These are phyloP conservation scores for Hystrix brachyura DNA, from an alignment of 2,113 vertebrate genomes.

Conservation along the genomic window DNA sequence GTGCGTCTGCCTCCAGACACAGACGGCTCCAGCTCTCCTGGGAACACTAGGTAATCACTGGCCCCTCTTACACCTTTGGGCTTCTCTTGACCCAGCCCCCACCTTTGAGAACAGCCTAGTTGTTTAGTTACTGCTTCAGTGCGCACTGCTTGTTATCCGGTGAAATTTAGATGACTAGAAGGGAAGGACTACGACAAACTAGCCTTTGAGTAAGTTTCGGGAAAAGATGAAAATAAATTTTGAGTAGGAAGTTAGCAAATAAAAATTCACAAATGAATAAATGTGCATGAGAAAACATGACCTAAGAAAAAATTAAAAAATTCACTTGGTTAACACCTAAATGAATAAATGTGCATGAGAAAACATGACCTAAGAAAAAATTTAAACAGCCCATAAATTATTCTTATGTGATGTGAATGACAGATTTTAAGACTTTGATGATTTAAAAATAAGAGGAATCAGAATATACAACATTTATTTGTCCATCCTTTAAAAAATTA, in stretches of 20 bases:
- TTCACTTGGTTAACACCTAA: neutral
- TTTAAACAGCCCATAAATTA: neutral
- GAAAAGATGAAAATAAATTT: neutral
- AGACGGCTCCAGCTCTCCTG: neutral
- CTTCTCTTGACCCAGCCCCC: neutral
- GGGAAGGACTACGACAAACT: neutral
- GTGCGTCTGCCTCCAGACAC: neutral
- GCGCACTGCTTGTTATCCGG: neutral
- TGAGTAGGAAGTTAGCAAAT: neutral
- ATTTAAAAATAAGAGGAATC: neutral
- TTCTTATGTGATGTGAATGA: neutral
- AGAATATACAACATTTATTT: neutral
- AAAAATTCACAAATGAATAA: neutral
- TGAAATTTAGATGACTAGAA: neutral
- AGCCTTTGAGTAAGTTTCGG: neutral
- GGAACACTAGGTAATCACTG: rapidly evolving
- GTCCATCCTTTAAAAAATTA: neutral
- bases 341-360: neutral
- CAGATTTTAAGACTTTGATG: neutral
- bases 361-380: neutral
- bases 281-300: neutral
- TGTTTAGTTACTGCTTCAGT: neutral
- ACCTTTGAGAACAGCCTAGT: neutral
- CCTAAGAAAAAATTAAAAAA: neutral
- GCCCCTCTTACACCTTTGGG: neutral